phyloP scores from a whole-genome alignment of 2,888 invertebrate genomes.

The Galerucella calmariensis region DNA sequence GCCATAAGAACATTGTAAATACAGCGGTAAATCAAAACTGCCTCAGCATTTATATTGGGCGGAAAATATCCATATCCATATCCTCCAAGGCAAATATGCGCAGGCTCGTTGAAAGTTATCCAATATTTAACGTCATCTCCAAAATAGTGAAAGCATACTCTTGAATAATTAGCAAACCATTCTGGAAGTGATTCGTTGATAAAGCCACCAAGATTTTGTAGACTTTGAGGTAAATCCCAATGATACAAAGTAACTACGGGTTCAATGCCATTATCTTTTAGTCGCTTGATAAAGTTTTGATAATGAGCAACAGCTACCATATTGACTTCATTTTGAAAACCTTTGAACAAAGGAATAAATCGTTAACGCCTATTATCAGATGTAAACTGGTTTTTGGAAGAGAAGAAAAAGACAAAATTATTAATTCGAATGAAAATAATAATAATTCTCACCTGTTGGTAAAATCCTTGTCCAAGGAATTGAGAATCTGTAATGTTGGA shows the following conservation, averaged over 20 bases:
- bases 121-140: conserved; percentile 64
- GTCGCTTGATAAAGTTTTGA: conserved; percentile 59
- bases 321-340: conserved; percentile 59
- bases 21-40: conserved; percentile 71
- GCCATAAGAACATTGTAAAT: conserved; percentile 72
- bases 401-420: too few species aligned
- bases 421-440: background rate
- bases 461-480: conserved; percentile 61
- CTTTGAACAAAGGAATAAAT: conserved; percentile 12
- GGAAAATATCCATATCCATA: conserved; percentile 52
- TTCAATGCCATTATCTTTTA: conserved; percentile 66
- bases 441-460: conserved; percentile 68
- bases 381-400: too few species aligned
- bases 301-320: conserved; percentile 61
- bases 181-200: conserved; percentile 70
- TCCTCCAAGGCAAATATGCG: conserved; percentile 51
- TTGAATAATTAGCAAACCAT: conserved; percentile 70
- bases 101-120: conserved; percentile 70
- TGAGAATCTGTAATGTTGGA: conserved; percentile 67
- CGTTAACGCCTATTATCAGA: too few species aligned
- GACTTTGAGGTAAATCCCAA: conserved; percentile 48
- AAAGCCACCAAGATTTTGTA: conserved; percentile 71
- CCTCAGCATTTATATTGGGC: conserved; percentile 59
- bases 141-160: conserved; percentile 65
- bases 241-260: conserved; percentile 75